Conservation (phyloP, 2,888 invertebrate genomes). For the Caenorhabditis virilis region DNA sequence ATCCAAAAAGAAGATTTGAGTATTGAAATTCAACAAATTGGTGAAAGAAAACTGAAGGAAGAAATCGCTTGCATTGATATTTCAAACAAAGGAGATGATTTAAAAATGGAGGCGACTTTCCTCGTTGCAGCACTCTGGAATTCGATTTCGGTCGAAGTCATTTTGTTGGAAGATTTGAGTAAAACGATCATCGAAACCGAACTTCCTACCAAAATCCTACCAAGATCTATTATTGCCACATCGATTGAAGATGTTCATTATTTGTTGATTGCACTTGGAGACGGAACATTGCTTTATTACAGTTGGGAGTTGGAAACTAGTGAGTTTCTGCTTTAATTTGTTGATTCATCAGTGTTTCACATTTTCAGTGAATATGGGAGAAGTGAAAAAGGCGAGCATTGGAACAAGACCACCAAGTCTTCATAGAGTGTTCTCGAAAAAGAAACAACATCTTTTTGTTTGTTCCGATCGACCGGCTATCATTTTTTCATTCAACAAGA, state of each 20-base stretch:
- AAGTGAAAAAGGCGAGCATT: slow-evolving; percentile 91
- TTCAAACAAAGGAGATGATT: slow-evolving; percentile 75
- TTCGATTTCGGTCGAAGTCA: slow-evolving; percentile 87
- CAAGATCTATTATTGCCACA: slow-evolving; percentile 90
- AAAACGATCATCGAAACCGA: slow-evolving; percentile 63
- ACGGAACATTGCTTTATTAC: slow-evolving; percentile 97
- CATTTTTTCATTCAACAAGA: slow-evolving; percentile 82
- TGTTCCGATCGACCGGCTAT: slow-evolving; percentile 90
- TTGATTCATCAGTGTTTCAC: no score
- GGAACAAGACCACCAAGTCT: slow-evolving; percentile 96
- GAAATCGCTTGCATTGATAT: slow-evolving; percentile 96
- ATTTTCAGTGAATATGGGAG: slow-evolving; percentile 74
- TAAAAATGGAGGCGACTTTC: slow-evolving; percentile 72
- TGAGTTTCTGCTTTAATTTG: no score
- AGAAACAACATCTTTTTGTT: slow-evolving; percentile 91
- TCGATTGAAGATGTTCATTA: slow-evolving; percentile 84
- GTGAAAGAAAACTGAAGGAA: slow-evolving; percentile 77
- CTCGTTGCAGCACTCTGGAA: slow-evolving; percentile 96
- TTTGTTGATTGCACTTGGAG: slow-evolving; percentile 81
- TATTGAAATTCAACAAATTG: slow-evolving; percentile 37
- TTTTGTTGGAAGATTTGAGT: slow-evolving; percentile 81
- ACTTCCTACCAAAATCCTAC: slow-evolving; percentile 81
- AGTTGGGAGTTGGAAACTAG: no score
- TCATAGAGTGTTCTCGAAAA: slow-evolving; percentile 77
- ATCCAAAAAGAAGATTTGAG: slow-evolving; percentile 16